Conservation (phyloP, 2,797 vertebrate species). For the Fistularia tabacaria region DNA sequence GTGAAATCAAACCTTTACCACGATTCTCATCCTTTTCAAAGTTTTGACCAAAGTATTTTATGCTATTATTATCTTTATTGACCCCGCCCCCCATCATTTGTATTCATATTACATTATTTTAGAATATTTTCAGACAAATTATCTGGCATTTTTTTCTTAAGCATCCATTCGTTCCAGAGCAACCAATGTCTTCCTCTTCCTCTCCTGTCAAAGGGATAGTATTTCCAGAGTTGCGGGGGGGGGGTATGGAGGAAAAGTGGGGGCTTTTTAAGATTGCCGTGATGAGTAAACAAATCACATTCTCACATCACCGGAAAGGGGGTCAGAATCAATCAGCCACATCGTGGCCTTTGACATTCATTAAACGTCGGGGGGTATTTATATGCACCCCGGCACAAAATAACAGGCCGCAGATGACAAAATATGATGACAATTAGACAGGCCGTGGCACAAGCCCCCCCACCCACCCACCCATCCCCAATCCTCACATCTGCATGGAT, state of each 20-base stretch:
- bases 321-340: constrained; percentile 74
- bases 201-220: constrained; percentile 63
- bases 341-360: constrained; percentile 74
- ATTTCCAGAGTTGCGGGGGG: constrained; percentile 53
- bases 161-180: constrained; percentile 47
- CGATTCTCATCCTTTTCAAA: too few relatives aligned
- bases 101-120: too few relatives aligned
- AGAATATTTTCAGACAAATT: constrained; percentile 23
- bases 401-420: constrained; percentile 59
- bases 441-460: constrained; percentile 3
- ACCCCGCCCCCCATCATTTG: too few relatives aligned
- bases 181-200: constrained; percentile 46
- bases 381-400: constrained; percentile 56
- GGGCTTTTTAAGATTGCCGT: constrained; percentile 70
- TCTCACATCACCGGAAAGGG: constrained; percentile 60
- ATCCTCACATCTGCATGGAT: constrained; percentile 20
- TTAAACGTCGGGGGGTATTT: constrained; percentile 70
- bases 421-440: constrained; percentile 71
- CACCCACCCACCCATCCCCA: too few relatives aligned
- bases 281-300: constrained; percentile 75
- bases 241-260: constrained; percentile 61
- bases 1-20: too few relatives aligned
- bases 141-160: constrained; percentile 69
- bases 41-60: too few relatives aligned
- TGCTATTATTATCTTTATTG: too few relatives aligned